Evolutionary conservation across 2,113 vertebrate genomes (phyloP).

Genomic region (Tetrax tetrax): DNA sequence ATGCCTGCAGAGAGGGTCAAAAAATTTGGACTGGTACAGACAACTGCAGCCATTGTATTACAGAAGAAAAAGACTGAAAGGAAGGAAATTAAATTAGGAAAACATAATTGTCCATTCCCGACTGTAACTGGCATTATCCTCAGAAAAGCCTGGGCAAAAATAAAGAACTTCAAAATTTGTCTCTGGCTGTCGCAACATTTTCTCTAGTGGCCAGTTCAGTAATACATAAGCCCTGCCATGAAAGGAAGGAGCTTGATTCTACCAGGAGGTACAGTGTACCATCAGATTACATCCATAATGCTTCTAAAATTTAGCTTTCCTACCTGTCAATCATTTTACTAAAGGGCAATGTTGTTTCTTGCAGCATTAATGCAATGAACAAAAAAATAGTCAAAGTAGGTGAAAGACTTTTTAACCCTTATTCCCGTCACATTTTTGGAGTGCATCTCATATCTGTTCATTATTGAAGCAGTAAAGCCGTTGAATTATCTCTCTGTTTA

Average conservation of each 20-base stretch:
- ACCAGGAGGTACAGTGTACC: not conserved
- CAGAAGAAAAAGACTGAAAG: constrained; percentile 5
- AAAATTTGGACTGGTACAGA: constrained; percentile 1
- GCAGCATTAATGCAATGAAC: not conserved
- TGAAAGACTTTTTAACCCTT: not conserved
- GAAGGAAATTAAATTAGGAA: constrained; percentile 35
- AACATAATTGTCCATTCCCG: not conserved
- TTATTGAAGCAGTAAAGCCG: not conserved
- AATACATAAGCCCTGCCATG: not conserved
- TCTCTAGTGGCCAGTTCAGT: not conserved
- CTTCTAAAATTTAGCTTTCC: not conserved
- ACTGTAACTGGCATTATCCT: not conserved
- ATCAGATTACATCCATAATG: not conserved
- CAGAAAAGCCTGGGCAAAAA: not conserved
- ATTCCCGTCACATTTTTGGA: not conserved
- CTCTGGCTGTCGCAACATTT: not conserved
- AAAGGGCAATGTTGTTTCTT: not conserved
- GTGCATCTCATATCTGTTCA: not conserved
- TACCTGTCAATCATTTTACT: not conserved
- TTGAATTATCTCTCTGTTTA: not conserved
- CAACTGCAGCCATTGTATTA: not conserved
- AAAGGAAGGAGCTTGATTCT: not conserved
- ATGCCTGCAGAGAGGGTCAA: constrained; percentile 29
- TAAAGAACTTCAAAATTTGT: not conserved
- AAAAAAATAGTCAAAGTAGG: not conserved